phyloP scores from a whole-genome alignment of 2,113 vertebrate species.

The Carettochelys insculpta region DNA sequence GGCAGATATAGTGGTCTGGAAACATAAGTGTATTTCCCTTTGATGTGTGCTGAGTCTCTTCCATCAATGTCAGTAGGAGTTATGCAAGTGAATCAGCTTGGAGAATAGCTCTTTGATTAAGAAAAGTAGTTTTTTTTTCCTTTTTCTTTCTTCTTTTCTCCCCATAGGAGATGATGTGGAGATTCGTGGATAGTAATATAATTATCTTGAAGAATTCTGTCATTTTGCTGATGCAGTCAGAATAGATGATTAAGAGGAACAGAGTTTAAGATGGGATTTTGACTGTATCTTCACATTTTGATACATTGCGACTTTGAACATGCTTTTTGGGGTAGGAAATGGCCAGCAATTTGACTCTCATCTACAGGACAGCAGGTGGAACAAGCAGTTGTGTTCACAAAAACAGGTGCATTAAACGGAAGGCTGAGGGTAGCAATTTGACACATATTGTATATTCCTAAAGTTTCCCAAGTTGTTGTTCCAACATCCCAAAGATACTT shows the following conservation, averaged over 20 bases:
- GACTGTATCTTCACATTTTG: neutral
- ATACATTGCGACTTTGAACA: neutral
- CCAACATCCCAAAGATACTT: neutral
- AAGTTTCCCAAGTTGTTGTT: neutral
- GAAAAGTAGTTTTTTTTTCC: neutral
- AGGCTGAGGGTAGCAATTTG: neutral
- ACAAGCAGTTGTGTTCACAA: neutral
- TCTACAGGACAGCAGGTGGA: neutral
- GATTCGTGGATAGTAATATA: neutral
- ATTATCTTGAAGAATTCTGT: neutral
- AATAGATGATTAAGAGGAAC: neutral
- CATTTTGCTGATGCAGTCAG: neutral
- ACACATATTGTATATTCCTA: neutral
- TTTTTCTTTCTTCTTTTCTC: neutral
- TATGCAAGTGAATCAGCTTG: neutral
- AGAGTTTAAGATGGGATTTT: neutral
- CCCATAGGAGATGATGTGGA: neutral
- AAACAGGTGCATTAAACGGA: neutral
- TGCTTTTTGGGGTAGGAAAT: neutral
- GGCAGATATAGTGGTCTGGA: neutral
- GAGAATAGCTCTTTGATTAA: neutral
- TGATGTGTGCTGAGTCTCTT: neutral
- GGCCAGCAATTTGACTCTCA: neutral
- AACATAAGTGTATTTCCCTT: too few relatives aligned
- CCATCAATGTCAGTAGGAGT: neutral